phyloP scores from a whole-genome alignment of 1,140 invertebrate genomes.

The Steinernema khuongi region DNA sequence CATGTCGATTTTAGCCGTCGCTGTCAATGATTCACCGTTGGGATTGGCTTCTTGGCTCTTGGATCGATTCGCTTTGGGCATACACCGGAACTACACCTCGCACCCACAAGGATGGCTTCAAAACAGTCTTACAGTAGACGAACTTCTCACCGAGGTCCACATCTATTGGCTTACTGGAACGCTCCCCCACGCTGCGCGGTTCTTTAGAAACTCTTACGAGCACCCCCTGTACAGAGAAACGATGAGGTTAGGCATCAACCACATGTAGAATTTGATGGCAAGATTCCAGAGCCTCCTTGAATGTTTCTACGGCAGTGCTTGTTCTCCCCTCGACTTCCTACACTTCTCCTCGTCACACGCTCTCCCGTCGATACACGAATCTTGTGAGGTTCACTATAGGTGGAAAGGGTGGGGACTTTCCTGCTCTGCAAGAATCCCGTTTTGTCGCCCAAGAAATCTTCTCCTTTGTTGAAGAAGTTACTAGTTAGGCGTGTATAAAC shows the following conservation, averaged over 20 bases:
- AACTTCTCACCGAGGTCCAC: constrained; percentile 41
- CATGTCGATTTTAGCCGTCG: constrained; percentile 22
- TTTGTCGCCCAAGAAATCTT: not conserved
- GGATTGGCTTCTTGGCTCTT: constrained; percentile 23
- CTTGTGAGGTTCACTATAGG: not conserved
- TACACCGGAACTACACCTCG: constrained; percentile 7
- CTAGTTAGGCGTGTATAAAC: too few relatives aligned
- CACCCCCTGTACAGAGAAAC: not conserved
- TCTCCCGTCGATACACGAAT: not conserved
- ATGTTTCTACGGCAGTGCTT: not conserved
- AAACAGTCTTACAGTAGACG: constrained; percentile 38
- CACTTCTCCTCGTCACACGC: not conserved
- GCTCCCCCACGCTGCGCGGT: constrained; percentile 11
- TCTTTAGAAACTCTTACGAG: not conserved
- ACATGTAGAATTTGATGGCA: not conserved
- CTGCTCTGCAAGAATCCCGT: not conserved
- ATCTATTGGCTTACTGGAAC: constrained; percentile 45
- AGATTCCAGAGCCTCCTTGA: not conserved
- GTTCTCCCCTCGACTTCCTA: not conserved
- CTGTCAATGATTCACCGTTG: constrained; percentile 32
- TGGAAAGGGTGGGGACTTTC: not conserved
- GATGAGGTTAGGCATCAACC: not conserved
- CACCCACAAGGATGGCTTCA: constrained; percentile 35
- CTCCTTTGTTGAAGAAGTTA: not conserved
- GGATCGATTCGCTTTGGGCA: constrained; percentile 23